Evolutionary conservation across 2,113 vertebrate species (phyloP).

Genomic region (Penelope pileata): DNA sequence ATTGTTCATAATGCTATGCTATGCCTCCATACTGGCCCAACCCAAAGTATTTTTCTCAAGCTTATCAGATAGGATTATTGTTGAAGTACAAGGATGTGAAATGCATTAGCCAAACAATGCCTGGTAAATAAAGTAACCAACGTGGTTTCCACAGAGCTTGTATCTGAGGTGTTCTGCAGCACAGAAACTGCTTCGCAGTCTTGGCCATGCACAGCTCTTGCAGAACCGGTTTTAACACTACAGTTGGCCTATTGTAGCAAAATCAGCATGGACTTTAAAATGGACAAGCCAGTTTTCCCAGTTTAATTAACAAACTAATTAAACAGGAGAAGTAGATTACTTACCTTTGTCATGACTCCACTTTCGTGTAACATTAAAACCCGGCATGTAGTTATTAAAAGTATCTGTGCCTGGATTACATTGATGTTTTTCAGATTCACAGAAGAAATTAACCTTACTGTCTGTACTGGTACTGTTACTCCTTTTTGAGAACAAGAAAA

Average conservation of each 20-base stretch:
- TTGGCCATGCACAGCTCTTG: background rate
- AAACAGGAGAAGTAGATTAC: background rate
- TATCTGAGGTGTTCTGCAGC: background rate
- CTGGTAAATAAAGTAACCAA: background rate
- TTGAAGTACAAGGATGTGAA: background rate
- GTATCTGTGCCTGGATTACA: background rate
- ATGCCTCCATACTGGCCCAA: background rate
- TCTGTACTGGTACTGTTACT: background rate
- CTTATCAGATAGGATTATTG: background rate
- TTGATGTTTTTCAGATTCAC: background rate
- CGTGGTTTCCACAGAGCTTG: background rate
- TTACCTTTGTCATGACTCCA: background rate
- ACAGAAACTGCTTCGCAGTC: background rate
- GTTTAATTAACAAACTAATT: constrained; percentile 15
- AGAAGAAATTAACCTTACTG: background rate
- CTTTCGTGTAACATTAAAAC: background rate
- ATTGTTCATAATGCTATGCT: background rate
- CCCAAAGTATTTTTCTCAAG: background rate
- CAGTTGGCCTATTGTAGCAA: background rate
- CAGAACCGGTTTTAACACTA: background rate
- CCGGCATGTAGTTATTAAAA: background rate
- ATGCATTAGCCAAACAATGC: background rate
- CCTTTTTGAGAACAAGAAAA: background rate
- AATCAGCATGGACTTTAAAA: background rate
- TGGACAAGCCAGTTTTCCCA: background rate